Evolutionary conservation across 2,113 vertebrate species (phyloP).

Genomic region (Apaloderma vittatum): DNA sequence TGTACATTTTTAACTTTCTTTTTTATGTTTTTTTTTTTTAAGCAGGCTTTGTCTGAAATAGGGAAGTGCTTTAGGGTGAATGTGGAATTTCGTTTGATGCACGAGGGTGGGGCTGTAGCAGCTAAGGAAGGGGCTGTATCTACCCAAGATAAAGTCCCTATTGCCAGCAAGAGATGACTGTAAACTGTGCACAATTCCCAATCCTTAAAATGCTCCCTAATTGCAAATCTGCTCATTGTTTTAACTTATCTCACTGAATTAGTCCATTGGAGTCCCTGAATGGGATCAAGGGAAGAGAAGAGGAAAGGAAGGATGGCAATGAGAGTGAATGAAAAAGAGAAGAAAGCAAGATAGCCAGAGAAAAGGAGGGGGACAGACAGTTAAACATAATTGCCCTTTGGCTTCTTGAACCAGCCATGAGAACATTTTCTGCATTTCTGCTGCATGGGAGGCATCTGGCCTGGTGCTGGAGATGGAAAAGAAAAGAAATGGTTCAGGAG

Average conservation of each 20-base stretch:
- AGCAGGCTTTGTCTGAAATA: conserved; percentile 6
- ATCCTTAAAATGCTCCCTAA: conserved; percentile 23
- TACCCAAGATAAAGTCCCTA: not conserved
- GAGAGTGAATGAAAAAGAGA: not conserved
- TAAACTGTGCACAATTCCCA: not conserved
- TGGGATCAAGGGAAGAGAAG: conserved; percentile 11
- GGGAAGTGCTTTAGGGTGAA: not conserved
- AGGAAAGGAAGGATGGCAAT: conserved; percentile 23
- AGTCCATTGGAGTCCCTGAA: conserved; percentile 56
- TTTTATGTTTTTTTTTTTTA: not conserved
- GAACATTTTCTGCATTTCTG: not conserved
- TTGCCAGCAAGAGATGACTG: not conserved
- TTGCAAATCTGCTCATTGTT: conserved; percentile 57
- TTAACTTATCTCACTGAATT: conserved; percentile 62
- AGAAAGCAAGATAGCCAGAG: not conserved
- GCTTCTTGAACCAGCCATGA: not conserved
- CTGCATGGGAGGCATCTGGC: not conserved
- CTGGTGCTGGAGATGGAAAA: not conserved
- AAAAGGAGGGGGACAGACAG: not conserved
- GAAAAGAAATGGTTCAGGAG: not conserved
- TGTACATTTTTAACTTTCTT: not conserved
- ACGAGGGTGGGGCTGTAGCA: not conserved
- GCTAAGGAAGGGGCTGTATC: conserved; percentile 24
- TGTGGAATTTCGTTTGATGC: conserved; percentile 35
- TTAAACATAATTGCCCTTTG: not conserved